Conservation (phyloP, 2,797 vertebrate species). For the Percopsis omiscomaycus region DNA sequence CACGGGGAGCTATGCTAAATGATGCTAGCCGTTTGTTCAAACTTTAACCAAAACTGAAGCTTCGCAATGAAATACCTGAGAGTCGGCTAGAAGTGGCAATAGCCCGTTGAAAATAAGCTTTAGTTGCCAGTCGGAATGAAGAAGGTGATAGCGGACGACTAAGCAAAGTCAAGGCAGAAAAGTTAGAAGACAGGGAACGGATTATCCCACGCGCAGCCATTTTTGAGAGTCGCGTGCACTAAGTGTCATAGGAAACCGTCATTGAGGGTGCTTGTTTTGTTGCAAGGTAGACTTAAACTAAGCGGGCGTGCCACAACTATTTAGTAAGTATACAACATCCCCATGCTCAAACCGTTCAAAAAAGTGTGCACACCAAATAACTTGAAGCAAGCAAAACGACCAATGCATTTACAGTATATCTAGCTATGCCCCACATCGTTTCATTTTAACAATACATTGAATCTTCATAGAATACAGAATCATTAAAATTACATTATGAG, state of each 20-base stretch:
- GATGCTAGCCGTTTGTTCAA: constrained; percentile 27
- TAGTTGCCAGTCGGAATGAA: constrained; percentile 38
- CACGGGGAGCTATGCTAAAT: neutral
- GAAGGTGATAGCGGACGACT: constrained; percentile 33
- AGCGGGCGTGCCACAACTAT: no score
- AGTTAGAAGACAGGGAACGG: constrained; percentile 68
- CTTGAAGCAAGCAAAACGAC: no score
- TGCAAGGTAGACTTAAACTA: neutral
- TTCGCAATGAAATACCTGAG: constrained; percentile 62
- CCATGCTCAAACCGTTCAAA: no score
- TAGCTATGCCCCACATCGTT: no score
- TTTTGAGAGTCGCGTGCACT: constrained; percentile 58
- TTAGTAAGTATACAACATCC: no score
- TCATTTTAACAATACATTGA: no score
- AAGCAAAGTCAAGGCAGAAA: constrained; percentile 61
- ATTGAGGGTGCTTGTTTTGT: neutral
- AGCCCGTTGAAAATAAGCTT: constrained; percentile 50
- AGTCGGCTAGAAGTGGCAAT: constrained; percentile 62
- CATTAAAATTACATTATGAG: no score
- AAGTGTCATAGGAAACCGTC: constrained; percentile 29
- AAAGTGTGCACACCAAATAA: no score
- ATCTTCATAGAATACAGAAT: no score
- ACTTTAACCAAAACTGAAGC: neutral
- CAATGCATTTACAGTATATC: no score
- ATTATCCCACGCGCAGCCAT: constrained; percentile 73